phyloP scores from a whole-genome alignment of 2,113 vertebrate genomes.

The Nyctibius bracteatus region DNA sequence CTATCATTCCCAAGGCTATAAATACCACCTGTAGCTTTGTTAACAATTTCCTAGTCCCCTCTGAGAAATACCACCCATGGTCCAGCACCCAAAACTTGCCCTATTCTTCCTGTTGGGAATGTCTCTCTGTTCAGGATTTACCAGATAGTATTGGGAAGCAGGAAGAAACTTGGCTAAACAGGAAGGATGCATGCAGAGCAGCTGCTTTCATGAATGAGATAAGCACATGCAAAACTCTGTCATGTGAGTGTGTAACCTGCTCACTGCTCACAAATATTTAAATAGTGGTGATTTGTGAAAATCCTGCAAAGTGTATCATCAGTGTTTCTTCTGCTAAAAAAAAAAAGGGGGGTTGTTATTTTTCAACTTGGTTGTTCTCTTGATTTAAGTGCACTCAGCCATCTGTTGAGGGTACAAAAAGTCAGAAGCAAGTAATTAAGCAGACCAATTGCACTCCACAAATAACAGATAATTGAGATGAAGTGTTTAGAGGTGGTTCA shows the following conservation, averaged over 20 bases:
- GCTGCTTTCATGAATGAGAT: not conserved
- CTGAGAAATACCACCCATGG: not conserved
- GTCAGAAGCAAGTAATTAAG: constrained; percentile 39
- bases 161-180: not conserved
- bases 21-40: not conserved
- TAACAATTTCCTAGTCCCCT: not conserved
- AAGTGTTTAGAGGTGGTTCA: not conserved
- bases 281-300: not conserved
- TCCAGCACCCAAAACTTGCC: not conserved
- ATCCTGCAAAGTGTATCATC: not conserved
- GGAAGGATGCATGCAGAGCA: not conserved
- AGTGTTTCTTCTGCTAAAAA: not conserved
- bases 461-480: constrained; percentile 34
- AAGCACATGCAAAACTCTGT: not conserved
- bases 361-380: not conserved
- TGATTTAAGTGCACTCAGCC: constrained; percentile 8
- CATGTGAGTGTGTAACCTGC: not conserved
- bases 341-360: no score
- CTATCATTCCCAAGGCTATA: not conserved
- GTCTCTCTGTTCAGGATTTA: not conserved
- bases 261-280: not conserved
- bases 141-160: not conserved
- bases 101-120: not conserved
- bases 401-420: constrained; percentile 29
- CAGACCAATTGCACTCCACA: not conserved